A percentile compares a stretch with the other conserved stretches of the same genome.
These are phyloP conservation scores for Clanis bilineata DNA, from an alignment of 2,888 invertebrate genomes.

Conservation along the genomic window DNA sequence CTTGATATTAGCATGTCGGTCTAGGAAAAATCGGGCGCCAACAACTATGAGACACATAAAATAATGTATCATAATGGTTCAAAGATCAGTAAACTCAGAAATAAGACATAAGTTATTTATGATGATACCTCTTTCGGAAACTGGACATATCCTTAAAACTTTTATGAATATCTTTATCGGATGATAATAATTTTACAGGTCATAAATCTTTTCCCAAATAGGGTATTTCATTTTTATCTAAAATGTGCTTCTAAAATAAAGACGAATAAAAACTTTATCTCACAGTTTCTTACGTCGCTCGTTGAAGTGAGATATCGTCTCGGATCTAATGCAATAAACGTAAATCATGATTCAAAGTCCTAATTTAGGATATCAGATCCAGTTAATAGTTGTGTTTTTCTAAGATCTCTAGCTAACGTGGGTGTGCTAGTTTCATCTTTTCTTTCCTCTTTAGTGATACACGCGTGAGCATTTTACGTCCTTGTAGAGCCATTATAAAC, in stretches of 20 bases:
- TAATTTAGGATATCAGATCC: too few relatives aligned
- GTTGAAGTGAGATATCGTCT: too few relatives aligned
- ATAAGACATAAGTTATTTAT: not conserved
- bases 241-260: not conserved
- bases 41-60: not conserved
- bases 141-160: not conserved
- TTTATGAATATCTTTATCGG: not conserved
- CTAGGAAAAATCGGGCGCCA: not conserved
- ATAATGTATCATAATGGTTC: not conserved
- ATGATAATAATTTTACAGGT: not conserved
- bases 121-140: not conserved
- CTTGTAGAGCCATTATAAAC: not conserved
- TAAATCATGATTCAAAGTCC: too few relatives aligned
- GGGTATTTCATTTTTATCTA: not conserved
- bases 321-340: too few relatives aligned
- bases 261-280: too few relatives aligned
- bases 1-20: too few relatives aligned
- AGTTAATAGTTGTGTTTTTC: too few relatives aligned
- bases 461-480: too few relatives aligned
- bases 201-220: not conserved
- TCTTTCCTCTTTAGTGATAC: too few relatives aligned
- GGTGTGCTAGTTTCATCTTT: too few relatives aligned
- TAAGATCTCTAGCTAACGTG: too few relatives aligned
- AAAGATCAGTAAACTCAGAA: not conserved
- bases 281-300: too few relatives aligned